Evolutionary conservation across 2,113 vertebrate species (phyloP).

Genomic region (Brevimyrus niger): DNA sequence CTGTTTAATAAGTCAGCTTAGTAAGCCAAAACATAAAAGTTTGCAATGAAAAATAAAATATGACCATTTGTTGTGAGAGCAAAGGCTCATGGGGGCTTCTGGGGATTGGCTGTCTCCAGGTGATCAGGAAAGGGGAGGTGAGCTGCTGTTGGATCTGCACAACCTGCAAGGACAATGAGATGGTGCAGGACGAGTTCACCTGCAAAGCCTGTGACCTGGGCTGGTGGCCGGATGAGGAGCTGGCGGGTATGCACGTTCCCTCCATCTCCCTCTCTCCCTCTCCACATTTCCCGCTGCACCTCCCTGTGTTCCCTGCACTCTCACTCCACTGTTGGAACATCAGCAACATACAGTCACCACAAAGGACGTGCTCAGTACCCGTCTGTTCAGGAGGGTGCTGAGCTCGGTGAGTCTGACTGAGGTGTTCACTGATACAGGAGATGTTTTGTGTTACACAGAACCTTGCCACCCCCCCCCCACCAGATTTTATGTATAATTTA

Average conservation of each 20-base stretch:
- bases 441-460: neutral
- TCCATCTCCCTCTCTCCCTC: neutral
- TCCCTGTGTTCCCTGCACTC: neutral
- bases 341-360: neutral
- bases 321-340: neutral
- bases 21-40: neutral
- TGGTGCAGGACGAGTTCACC: conserved; percentile 94
- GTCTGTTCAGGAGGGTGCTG: neutral
- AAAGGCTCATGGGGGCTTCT: neutral
- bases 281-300: neutral
- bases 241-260: conserved; percentile 69
- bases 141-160: conserved; percentile 99
- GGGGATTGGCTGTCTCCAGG: conserved; percentile 56
- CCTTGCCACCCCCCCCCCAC: too few relatives aligned
- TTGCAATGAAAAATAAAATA: neutral
- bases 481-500: neutral
- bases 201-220: conserved; percentile 94
- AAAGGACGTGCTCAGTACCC: neutral
- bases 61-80: neutral
- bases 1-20: neutral
- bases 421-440: neutral
- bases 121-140: conserved; percentile 96
- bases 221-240: conserved; percentile 85
- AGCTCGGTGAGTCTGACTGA: neutral
- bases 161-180: conserved; percentile 94